phyloP scores from a whole-genome alignment of 2,113 vertebrate species.

The Strigops habroptila region DNA sequence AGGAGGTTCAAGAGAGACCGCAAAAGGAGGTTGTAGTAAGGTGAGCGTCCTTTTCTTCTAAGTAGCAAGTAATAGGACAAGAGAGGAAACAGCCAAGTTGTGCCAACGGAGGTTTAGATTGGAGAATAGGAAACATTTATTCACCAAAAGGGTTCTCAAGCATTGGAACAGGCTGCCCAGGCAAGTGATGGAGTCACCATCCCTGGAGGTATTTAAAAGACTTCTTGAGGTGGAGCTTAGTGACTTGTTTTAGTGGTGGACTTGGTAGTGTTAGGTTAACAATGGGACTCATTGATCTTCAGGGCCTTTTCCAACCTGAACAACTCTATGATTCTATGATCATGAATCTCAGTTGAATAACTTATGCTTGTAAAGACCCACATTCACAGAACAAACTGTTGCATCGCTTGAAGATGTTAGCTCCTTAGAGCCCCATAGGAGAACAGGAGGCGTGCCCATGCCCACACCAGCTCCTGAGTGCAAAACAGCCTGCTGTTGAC shows the following conservation, averaged over 20 bases:
- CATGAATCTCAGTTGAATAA: background rate
- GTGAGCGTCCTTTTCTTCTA: background rate
- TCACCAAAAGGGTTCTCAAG: background rate
- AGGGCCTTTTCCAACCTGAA: background rate
- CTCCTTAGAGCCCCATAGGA: background rate
- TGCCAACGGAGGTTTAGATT: background rate
- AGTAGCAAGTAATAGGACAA: background rate
- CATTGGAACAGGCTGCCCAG: background rate
- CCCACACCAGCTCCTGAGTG: background rate
- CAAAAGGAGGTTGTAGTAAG: background rate
- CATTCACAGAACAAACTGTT: background rate
- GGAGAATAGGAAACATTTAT: background rate
- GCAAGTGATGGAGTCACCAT: background rate
- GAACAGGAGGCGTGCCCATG: background rate
- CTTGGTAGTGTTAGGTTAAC: background rate
- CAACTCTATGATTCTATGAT: background rate
- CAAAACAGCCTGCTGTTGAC: background rate
- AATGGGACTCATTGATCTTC: background rate
- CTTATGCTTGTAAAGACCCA: background rate
- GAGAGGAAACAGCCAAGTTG: background rate
- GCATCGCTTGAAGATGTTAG: background rate
- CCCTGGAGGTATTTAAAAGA: background rate
- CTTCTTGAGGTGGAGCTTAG: rapidly evolving
- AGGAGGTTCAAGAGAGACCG: background rate
- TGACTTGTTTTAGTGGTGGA: background rate